A percentile compares a stretch with the other conserved stretches of the same genome.
Evolutionary conservation across 92 coral and sea anemone genomes (phyloP).

Genomic region (Nematostella vectensis): DNA sequence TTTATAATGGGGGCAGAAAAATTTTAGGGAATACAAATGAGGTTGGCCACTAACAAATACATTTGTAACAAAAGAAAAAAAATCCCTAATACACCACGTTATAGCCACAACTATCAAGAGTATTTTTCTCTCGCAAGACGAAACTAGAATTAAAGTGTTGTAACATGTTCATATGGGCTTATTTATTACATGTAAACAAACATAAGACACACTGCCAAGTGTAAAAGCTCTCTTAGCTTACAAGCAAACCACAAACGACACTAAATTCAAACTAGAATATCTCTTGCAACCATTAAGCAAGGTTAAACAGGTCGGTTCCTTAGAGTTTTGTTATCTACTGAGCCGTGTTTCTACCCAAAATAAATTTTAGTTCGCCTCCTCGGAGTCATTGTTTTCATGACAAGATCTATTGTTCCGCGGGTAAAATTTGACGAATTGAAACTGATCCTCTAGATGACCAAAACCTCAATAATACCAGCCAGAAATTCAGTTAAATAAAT

Average conservation of each 20-base stretch:
- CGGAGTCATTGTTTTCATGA: slow-evolving; percentile 62
- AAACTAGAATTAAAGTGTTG: slow-evolving; percentile 19
- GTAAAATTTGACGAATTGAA: slow-evolving; percentile 62
- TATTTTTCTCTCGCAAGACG: too few species aligned
- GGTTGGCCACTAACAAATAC: too few species aligned
- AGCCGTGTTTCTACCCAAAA: not conserved
- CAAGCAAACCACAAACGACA: not conserved
- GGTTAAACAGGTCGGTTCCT: not conserved
- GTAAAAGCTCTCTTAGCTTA: not conserved
- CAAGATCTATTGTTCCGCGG: slow-evolving; percentile 86
- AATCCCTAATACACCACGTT: too few species aligned
- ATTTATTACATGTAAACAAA: slow-evolving; percentile 47
- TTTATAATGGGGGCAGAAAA: not conserved
- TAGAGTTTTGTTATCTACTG: not conserved
- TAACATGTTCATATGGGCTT: slow-evolving; percentile 11
- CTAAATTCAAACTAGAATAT: not conserved
- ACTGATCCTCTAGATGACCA: slow-evolving; percentile 12
- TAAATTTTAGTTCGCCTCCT: slow-evolving; percentile 8
- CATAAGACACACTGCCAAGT: slow-evolving; percentile 2
- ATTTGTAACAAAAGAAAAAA: too few species aligned
- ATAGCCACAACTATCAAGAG: too few species aligned
- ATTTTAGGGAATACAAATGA: too few species aligned
- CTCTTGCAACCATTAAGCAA: not conserved
- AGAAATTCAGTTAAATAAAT: slow-evolving; percentile 23
- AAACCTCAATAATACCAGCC: slow-evolving; percentile 11